Evolutionary conservation across 2,113 vertebrate species (phyloP), one percentile per base, ranked within the genome.

Genomic region (Prietella phreatophila): DNA sequence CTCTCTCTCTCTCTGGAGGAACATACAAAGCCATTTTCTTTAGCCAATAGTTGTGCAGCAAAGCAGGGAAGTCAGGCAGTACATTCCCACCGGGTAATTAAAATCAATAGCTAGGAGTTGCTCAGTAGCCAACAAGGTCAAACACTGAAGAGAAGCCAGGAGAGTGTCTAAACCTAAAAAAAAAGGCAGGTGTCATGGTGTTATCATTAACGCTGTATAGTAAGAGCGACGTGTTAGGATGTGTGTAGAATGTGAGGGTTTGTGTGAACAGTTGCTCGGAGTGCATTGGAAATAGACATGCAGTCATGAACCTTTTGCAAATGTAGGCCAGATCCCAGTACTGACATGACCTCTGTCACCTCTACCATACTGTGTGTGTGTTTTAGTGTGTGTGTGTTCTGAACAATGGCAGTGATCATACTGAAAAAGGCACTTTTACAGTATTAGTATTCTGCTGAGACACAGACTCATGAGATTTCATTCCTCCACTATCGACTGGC

Each of bases 61-160:
- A 96, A 93, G 95, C 95, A 94, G 94, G 94, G 94, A 96, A 94
- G 95, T 96, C 96, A 95, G 93, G 94, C 95, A 94, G 94, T 96
- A 96, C 96, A 96, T 96, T 96, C 92, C 96, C 95, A 95, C 94
- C 94, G 93, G 93, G 89, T 96, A 97, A 99, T 98, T 98, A 98
- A 98, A 99, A 98, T 99, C 97, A 97, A 97, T 98, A 97, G 95
- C 94, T 94, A 95, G 96, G 95, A 97, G 94, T 96, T 95, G 93
- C 94, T 88, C 94, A 95, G 96, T 96, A 94, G 95, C 94, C 93
- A 96, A 95, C 97, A 98, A 98, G 97, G 97, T 98, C 96, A 96
- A 93, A 93, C 91, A 95, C 94, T 89, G 94, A 92, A 94, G 93
- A 93, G 95, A 94, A 95, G 93, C 91, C 94, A 93, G 93, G 94